A percentile compares a stretch with the other conserved stretches of the same genome.
Evolutionary conservation across 1,140 invertebrate genomes (phyloP).

Genomic region (Papilio machaon): DNA sequence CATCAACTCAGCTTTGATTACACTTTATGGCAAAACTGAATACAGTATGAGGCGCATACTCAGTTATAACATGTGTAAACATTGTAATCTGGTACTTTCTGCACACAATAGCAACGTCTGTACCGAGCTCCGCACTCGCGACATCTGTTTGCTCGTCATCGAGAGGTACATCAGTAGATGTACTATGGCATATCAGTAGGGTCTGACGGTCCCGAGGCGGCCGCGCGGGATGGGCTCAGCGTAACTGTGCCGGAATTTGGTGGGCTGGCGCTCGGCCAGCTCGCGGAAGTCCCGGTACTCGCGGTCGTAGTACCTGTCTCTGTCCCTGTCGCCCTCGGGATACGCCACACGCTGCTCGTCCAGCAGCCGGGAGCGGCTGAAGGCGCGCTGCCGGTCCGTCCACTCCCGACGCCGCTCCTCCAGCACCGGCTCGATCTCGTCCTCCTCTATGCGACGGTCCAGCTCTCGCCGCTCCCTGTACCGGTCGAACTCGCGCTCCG

Average conservation of each 20-base stretch:
- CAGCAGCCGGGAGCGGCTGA: constrained; percentile 74
- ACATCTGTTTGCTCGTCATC: constrained; percentile 33
- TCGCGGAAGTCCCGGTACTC: constrained; percentile 75
- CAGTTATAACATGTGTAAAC: background rate
- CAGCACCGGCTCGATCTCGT: constrained; percentile 78
- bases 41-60: background rate
- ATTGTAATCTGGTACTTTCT: background rate
- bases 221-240: constrained; percentile 78
- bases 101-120: background rate
- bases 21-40: constrained; percentile 31
- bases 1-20: background rate
- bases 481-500: constrained; percentile 67
- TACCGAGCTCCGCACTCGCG: background rate
- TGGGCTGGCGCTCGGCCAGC: constrained; percentile 71
- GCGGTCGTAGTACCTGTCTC: constrained; percentile 75
- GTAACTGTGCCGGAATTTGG: constrained; percentile 79
- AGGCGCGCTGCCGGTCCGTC: constrained; percentile 73
- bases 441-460: constrained; percentile 74
- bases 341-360: constrained; percentile 75
- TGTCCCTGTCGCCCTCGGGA: constrained; percentile 72
- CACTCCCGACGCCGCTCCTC: constrained; percentile 74
- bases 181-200: constrained; percentile 79
- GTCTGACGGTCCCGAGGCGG: constrained; percentile 77
- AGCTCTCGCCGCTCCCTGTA: constrained; percentile 69
- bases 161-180: constrained; percentile 48